A percentile compares a stretch with the other conserved stretches of the same genome.
Evolutionary conservation across 2,797 vertebrate genomes (phyloP).

Genomic region (Poecilia picta): DNA sequence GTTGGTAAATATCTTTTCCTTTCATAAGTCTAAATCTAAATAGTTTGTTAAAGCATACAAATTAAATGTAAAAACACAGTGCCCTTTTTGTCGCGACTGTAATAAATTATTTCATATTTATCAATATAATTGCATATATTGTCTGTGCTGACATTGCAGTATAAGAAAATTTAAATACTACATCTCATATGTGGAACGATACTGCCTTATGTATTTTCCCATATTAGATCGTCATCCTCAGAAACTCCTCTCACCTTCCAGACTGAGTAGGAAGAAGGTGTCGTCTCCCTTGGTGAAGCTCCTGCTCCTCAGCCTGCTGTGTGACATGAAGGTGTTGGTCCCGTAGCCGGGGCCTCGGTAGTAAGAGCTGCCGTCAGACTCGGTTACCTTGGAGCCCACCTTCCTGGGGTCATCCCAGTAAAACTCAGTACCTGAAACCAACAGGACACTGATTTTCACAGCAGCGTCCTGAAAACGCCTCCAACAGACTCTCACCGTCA

Average conservation of each 20-base stretch:
- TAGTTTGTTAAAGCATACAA: too few species aligned
- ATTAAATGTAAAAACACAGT: too few species aligned
- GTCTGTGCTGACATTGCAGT: too few species aligned
- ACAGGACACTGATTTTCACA: not conserved
- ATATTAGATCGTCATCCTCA: not conserved
- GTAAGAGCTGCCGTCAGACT: conserved; percentile 82
- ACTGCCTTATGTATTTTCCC: too few species aligned
- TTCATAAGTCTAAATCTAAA: too few species aligned
- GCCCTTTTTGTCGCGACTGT: too few species aligned
- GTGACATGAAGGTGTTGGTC: conserved; percentile 80
- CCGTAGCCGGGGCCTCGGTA: conserved; percentile 76
- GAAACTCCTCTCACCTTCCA: conserved; percentile 80
- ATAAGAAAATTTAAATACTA: too few species aligned
- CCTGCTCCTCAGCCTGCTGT: conserved; percentile 80
- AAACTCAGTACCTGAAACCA: conserved; percentile 51
- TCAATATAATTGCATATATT: too few species aligned
- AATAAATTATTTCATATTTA: too few species aligned
- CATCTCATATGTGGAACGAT: too few species aligned
- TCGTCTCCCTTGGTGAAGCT: conserved; percentile 87
- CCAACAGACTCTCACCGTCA: too few species aligned
- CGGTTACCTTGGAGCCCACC: conserved; percentile 76
- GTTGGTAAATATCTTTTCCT: too few species aligned
- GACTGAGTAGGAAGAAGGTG: conserved; percentile 85
- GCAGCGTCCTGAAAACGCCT: not conserved
- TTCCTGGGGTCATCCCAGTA: conserved; percentile 87